Evolutionary conservation across 2,797 vertebrate genomes (phyloP), one percentile per base, ranked within the genome.

Genomic region (Karalla daura): DNA sequence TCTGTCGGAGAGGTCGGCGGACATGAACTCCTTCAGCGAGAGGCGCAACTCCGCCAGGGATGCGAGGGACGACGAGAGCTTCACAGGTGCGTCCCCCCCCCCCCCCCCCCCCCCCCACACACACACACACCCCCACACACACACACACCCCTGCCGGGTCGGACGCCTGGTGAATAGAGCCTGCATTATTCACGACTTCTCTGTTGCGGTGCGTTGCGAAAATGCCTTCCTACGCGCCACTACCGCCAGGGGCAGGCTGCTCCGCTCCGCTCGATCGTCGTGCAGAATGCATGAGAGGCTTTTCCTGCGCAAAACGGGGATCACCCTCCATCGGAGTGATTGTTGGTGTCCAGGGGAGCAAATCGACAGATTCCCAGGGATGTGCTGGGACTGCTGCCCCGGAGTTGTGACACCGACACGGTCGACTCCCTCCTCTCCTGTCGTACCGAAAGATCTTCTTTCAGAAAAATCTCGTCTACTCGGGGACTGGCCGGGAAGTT

Each of bases 1-100:
- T 39, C 91, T 95, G 55, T 93, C 94, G 0, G 94, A 95, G 70
- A 91, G 93, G 65, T 92, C 82, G 21, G 86, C 70, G 14, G 93
- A 94, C 83, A 77, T 91, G 81, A 93, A 79, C 81, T 83, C 91
- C 2, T 94, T 94, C 86, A 88, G 74, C 5, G 93, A 94, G 43
- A 91, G 92, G 39, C 89, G 91, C 69, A 88, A 85, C 81, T 89
- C 90, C 61, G 92, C 76, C 81, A 87, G 91, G 73, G 92, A 93
- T 5, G 1, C 62, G 44, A 88, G 93, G 76, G 94, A 95, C 0
- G 92, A 94, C 3, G 94, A 94, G 55, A 91, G 92, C 84, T 94
- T 94, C 79, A 91, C 92, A 79, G 93, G 94, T 94, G 23, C 2
- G 89, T 35, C 13, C 15, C 11, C 4, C 18, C 3, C 24, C 1